Evolutionary conservation across 2,113 vertebrate species (phyloP), one percentile per base, ranked within the genome.

Genomic region (Rhinopomastus cyanomelas): DNA sequence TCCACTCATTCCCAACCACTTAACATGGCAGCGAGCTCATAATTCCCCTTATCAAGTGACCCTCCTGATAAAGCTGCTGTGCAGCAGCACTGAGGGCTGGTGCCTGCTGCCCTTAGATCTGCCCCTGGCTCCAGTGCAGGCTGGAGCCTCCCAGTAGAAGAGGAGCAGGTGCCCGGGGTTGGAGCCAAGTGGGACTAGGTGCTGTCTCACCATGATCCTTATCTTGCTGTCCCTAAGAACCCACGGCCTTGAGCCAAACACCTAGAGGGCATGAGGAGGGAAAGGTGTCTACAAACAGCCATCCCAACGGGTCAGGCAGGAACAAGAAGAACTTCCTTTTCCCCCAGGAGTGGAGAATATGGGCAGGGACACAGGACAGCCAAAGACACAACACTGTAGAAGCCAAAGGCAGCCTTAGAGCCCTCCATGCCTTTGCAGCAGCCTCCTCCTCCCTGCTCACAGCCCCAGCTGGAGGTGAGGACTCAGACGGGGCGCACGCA

Each of bases 61-160:
- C 26, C 46, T 69, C 20, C 81, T 76, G 89, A 90, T 93, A 95
- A 93, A 76, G 46, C 25, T 87, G 74, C 55, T 90, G 72, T 95
- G 78, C 32, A 57, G 12, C 10, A 83, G 42, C 1, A 0, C 37
- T 37, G 68, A 85, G 57, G 68, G 55, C 51, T 3, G 8, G 44
- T 81, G 73, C 52, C 68, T 90, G 83, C 18, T n/a, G 91, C 69
- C 65, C 52, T 61, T 9, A 56, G 69, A 44, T 22, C 53, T 85
- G 39, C 19, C 32, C 5, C 55, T 39, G 78, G 53, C 44, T 88
- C 77, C 75, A 32, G 53, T 6, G 5, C 14, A 23, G 21, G 4
- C 62, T 14, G 53, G 39, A 90, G 42, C 56, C 39, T 88, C 68
- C 66, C 2, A 14, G 53, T 26, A 87, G 57, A 30, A 87, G 8